Evolutionary conservation across 1,140 invertebrate genomes (phyloP).

Genomic region (Cydia splendana): DNA sequence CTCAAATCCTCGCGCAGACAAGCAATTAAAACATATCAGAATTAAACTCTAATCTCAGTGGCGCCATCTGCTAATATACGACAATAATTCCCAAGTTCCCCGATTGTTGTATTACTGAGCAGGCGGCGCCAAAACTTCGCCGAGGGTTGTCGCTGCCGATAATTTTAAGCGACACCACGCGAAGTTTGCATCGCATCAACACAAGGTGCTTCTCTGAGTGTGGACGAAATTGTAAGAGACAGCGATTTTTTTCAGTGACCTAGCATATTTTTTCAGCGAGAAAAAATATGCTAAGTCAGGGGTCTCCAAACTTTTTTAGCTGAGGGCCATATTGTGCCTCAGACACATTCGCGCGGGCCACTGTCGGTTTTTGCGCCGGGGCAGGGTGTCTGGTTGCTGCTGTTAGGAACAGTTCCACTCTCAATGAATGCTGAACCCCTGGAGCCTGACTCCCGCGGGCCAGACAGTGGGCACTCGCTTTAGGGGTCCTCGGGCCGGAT

Average conservation of each 20-base stretch:
- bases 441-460: too few species aligned
- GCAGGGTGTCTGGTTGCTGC: too few species aligned
- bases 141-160: constrained; percentile 26
- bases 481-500: too few species aligned
- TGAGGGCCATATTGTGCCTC: too few species aligned
- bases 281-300: too few species aligned
- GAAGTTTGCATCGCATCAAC: constrained; percentile 31
- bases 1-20: neutral
- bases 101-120: constrained; percentile 29
- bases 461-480: too few species aligned
- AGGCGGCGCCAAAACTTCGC: constrained; percentile 18
- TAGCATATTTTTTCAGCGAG: too few species aligned
- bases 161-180: constrained; percentile 31
- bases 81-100: constrained; percentile 28
- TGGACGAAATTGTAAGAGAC: neutral
- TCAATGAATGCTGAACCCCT: too few species aligned
- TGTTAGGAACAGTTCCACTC: too few species aligned
- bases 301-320: too few species aligned
- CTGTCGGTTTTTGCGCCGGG: too few species aligned
- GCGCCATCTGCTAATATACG: constrained; percentile 32
- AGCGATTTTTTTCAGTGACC: neutral
- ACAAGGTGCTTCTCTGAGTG: constrained; percentile 2
- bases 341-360: too few species aligned
- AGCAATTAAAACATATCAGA: constrained; percentile 31
- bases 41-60: constrained; percentile 30